Evolutionary conservation across 1,140 invertebrate genomes (phyloP).

Genomic region (Micrasema minimum): DNA sequence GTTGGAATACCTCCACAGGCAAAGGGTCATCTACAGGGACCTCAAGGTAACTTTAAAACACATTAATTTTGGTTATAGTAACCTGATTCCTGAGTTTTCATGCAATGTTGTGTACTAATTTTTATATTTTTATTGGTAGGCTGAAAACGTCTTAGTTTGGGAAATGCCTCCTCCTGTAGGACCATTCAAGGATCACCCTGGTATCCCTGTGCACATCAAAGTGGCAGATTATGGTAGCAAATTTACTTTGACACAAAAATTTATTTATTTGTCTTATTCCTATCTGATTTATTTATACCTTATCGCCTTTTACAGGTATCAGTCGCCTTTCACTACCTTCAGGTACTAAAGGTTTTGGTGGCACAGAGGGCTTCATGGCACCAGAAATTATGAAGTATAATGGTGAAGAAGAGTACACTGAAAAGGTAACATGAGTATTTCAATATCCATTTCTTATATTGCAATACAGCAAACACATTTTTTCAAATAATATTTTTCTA

Average conservation of each 20-base stretch:
- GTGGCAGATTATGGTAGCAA: conserved; percentile 90
- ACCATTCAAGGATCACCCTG: conserved; percentile 65
- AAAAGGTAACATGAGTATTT: conserved; percentile 75
- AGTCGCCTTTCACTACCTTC: conserved; percentile 88
- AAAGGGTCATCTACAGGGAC: conserved; percentile 95
- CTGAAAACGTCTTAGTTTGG: conserved; percentile 98
- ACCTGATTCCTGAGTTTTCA: too few relatives aligned
- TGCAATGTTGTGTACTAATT: too few relatives aligned
- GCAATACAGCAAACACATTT: background rate
- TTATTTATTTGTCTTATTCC: background rate
- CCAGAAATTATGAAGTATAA: conserved; percentile 98
- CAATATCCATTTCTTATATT: background rate
- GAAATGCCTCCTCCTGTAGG: conserved; percentile 75
- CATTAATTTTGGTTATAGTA: too few relatives aligned
- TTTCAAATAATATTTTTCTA: conserved; percentile 38
- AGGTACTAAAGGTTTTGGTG: conserved; percentile 97
- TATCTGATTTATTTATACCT: too few relatives aligned
- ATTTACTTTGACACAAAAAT: background rate
- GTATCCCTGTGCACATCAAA: conserved; percentile 85
- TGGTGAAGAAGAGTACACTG: conserved; percentile 98
- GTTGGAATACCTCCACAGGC: conserved; percentile 94
- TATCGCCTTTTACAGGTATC: conserved; percentile 77
- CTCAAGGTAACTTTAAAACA: conserved; percentile 73
- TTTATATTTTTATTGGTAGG: conserved; percentile 58
- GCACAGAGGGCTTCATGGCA: conserved; percentile 98